Evolutionary conservation across 2,888 invertebrate species (phyloP).

Genomic region (Ischnura elegans): DNA sequence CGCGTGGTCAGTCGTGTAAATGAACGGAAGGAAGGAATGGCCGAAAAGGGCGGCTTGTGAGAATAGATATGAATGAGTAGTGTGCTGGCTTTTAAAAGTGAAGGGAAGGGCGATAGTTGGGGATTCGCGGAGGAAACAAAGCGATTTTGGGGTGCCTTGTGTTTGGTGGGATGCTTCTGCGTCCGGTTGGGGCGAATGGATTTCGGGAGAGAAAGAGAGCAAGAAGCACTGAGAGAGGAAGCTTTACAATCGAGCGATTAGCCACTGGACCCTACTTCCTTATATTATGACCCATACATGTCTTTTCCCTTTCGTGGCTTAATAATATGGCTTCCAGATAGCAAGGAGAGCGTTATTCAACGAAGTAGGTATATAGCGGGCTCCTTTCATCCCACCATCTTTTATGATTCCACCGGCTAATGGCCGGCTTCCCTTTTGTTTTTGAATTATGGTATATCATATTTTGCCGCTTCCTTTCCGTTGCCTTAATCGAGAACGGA

Average conservation of each 20-base stretch:
- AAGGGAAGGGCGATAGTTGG: background rate
- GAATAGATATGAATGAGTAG: background rate
- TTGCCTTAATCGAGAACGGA: background rate
- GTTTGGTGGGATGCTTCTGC: background rate
- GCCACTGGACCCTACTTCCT: background rate
- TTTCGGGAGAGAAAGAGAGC: background rate
- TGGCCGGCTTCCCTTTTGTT: background rate
- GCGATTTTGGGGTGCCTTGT: background rate
- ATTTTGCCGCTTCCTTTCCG: constrained; percentile 20
- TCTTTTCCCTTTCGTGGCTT: background rate
- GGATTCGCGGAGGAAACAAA: constrained; percentile 38
- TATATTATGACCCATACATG: background rate
- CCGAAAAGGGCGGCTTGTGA: background rate
- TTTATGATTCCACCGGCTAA: background rate
- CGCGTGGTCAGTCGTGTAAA: background rate
- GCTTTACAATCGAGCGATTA: constrained; percentile 15
- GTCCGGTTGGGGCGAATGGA: constrained; percentile 8
- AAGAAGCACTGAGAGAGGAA: background rate
- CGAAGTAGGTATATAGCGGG: background rate
- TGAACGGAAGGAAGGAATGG: background rate
- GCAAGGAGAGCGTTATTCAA: background rate
- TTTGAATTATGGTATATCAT: background rate
- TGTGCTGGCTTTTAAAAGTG: background rate
- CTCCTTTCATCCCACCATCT: background rate
- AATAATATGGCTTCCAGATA: constrained; percentile 16